Percentiles rank a stretch among this genome's conserved stretches.
phyloP scores from a whole-genome alignment of 2,888 invertebrate genomes.

The Drosophila vallismaia region DNA sequence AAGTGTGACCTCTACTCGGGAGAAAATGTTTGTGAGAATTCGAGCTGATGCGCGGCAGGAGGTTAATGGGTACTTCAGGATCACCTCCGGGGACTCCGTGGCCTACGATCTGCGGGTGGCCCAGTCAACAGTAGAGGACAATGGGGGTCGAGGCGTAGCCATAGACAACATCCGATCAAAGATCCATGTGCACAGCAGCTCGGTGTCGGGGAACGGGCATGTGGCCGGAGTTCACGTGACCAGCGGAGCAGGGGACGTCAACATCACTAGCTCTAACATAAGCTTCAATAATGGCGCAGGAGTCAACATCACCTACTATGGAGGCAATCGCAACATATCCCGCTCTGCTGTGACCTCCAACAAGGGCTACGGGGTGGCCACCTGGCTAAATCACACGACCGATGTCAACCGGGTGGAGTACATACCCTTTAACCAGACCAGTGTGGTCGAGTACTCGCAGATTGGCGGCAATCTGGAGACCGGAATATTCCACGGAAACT shows the following conservation, averaged over 20 bases:
- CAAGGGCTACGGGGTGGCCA: slow-evolving; percentile 93
- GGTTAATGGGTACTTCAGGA: slow-evolving; percentile 90
- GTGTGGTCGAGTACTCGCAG: slow-evolving; percentile 93
- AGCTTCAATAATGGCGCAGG: slow-evolving; percentile 97
- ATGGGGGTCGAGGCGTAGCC: slow-evolving; percentile 97
- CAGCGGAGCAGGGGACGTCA: slow-evolving; percentile 96
- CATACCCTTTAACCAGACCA: slow-evolving; percentile 92
- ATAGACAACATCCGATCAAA: slow-evolving; percentile 95
- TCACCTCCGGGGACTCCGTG: slow-evolving; percentile 91
- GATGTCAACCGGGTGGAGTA: slow-evolving; percentile 88
- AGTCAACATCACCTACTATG: slow-evolving; percentile 96
- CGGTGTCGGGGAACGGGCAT: slow-evolving; percentile 93
- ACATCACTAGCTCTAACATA: slow-evolving; percentile 95
- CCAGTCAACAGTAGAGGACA: slow-evolving; percentile 92
- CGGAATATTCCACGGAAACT: slow-evolving; percentile 96
- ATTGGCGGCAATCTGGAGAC: slow-evolving; percentile 94
- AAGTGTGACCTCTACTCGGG: slow-evolving; percentile 92
- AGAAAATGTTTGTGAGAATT: slow-evolving; percentile 92
- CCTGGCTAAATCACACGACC: slow-evolving; percentile 94
- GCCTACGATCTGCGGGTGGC: slow-evolving; percentile 94
- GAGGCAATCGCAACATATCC: slow-evolving; percentile 96
- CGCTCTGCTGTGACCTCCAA: slow-evolving; percentile 93
- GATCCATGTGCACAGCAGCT: slow-evolving; percentile 92
- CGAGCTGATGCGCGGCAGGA: slow-evolving; percentile 89
- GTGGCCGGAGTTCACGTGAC: slow-evolving; percentile 95